A percentile compares a stretch with the other conserved stretches of the same genome.
Evolutionary conservation across 1,140 invertebrate species (phyloP).

Genomic region (Bombus haemorrhoidalis): DNA sequence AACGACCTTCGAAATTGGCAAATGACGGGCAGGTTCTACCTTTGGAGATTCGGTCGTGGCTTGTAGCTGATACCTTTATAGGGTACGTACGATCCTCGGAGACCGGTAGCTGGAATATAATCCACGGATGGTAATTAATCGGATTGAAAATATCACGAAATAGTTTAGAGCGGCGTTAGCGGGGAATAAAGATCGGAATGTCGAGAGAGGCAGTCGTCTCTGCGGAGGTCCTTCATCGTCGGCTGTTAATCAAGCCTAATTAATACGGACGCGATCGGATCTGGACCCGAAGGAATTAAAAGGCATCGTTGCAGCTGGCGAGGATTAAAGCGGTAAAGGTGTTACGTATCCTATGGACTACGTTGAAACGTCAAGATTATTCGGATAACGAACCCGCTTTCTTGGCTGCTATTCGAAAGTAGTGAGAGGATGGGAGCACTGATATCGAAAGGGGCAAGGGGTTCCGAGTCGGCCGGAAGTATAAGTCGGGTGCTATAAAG

Average conservation of each 20-base stretch:
- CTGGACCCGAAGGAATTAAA: constrained; percentile 52
- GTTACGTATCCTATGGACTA: constrained; percentile 34
- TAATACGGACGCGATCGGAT: constrained; percentile 56
- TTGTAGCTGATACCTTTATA: neutral
- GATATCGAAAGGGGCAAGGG: constrained; percentile 30
- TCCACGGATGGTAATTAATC: constrained; percentile 16
- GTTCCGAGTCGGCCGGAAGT: constrained; percentile 48
- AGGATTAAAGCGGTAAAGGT: constrained; percentile 45
- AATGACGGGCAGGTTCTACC: constrained; percentile 20
- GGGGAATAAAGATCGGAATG: neutral
- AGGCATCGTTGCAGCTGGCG: constrained; percentile 51
- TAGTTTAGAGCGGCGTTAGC: neutral
- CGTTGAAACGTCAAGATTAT: constrained; percentile 51
- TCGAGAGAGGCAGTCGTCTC: neutral
- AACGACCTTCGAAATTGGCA: constrained; percentile 39
- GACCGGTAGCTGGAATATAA: neutral
- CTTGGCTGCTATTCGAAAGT: constrained; percentile 21
- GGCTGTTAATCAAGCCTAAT: constrained; percentile 50
- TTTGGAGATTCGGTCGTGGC: neutral
- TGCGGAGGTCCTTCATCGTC: constrained; percentile 11
- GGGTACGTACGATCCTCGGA: neutral
- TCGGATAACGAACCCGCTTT: constrained; percentile 40
- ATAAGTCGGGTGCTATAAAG: constrained; percentile 34
- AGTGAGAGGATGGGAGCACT: constrained; percentile 26
- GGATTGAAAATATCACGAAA: neutral